Evolutionary conservation across 2,113 vertebrate genomes (phyloP), one percentile per base, ranked within the genome.

Genomic region (Sylvia atricapilla): DNA sequence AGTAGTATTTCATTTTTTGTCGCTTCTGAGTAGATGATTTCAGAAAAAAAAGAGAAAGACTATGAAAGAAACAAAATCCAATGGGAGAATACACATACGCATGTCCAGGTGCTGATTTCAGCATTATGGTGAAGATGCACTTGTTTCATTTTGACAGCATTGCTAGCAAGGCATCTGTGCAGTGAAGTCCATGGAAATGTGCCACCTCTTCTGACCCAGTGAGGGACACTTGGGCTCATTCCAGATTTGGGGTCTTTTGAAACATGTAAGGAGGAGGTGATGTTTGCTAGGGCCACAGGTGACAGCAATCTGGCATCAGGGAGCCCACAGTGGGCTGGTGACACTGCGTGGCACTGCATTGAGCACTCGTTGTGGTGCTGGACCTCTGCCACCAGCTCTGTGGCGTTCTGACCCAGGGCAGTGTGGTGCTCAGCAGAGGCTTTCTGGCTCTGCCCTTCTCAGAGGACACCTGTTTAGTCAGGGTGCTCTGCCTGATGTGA

Each of bases 81-180:
- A 0, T 50, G 21, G 33, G 60, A n/a, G 41, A 85, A 37, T n/a
- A 1, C 0, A 6, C 23, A 31, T 24, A 3, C 0, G 4, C 21
- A 6, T 41, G 21, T 75, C 53, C 41, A 53, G 22, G 35, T 53
- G 53, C 53, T 91, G 25, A 49, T 31, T 85, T 93, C 35, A 67
- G 39, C 1, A 0, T 76, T 84, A 62, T 0, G 0, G n/a, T 3
- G 0, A 27, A 23, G n/a, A 47, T 68, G 49, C 27, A 5, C 64
- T 76, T 72, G 30, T 30, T 87, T 33, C 2, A 2, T 64, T 94
- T 55, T 50, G 43, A 9, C 74, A 66, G 30, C 2, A 0, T 69
- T 53, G 43, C 33, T 22, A 39, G 35, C 23, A 47, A 47, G 64
- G 35, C 37, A 46, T 23, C 33, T 64, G 20, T 87, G n/a, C 53